These are phyloP conservation scores for Ophiodon elongatus DNA, from an alignment of 2,113 vertebrate species.

Conservation along the genomic window DNA sequence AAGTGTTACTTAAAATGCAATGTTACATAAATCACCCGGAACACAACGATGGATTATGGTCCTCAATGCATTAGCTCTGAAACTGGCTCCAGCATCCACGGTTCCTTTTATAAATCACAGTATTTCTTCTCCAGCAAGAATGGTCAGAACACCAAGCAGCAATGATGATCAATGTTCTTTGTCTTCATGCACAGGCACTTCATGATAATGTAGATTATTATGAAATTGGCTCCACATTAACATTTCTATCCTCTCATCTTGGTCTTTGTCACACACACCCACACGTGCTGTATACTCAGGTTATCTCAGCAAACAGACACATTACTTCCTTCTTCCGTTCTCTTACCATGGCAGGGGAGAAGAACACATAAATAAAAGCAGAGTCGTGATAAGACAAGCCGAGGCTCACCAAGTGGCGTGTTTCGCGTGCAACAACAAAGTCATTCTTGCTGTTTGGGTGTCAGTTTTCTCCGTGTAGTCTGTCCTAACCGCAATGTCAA, in stretches of 20 bases:
- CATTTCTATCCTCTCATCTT: background rate
- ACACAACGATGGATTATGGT: background rate
- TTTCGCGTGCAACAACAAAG: background rate
- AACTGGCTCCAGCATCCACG: background rate
- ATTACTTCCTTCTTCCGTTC: background rate
- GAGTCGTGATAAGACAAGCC: constrained; percentile 25
- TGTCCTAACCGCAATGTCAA: background rate
- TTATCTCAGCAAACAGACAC: background rate
- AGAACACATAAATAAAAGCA: constrained; percentile 53
- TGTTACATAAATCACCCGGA: background rate
- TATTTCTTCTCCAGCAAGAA: background rate
- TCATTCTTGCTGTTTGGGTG: background rate
- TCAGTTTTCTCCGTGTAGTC: background rate
- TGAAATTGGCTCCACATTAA: background rate
- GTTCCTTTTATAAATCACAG: background rate
- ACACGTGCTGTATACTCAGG: background rate
- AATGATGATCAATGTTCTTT: background rate
- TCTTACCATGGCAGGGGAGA: background rate
- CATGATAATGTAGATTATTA: background rate
- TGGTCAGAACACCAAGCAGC: background rate
- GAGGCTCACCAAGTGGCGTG: no score
- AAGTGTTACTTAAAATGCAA: background rate
- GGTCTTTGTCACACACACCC: background rate
- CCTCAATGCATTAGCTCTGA: background rate
- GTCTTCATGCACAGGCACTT: background rate